Evolutionary conservation across 1,140 invertebrate species (phyloP), one percentile per base, ranked within the genome.

Genomic region (Dermatophagoides farinae): DNA sequence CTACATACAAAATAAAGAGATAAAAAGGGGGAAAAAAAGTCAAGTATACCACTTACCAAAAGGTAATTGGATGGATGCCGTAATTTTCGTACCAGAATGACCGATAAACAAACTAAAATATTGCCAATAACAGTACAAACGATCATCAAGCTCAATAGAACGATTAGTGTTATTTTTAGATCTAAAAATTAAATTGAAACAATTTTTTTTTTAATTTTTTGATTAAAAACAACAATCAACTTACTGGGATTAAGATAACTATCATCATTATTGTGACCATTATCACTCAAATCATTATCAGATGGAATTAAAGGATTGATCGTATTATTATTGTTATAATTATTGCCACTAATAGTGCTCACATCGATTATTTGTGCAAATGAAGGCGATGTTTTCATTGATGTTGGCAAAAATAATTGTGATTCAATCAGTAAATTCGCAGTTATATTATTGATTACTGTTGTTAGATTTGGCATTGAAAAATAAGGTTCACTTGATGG

Each of bases 121-220:
- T 95, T 95, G 39, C 89, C 89, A 44, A 91, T 78, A 51, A 88
- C 80, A 1, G 86, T 90, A 49, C 91, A 77, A 74, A 96, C 86
- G 73, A 91, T 89, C 64, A 92, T 79, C 65, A 89, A 75, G 52
- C 85, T 83, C 49, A 95, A 79, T 70, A 92, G 84, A 67, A 84
- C 78, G 69, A 40, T 50, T 20, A 65, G 16, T 11, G 46, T 16
- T 25, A 44, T 51, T 18, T 51, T 14, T 12, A 62, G 37, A 49
- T 53, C 53, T 64, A 23, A 57, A 61, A 11, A 18, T 9, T 6
- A 25, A 53, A 22, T 11, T 38, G 12, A 14, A 44, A 18, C 9
- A 20, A 51, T 10, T 46, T 8, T 8, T 58, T 49, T 58, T 10
- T 25, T 52, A 52, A 11, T 25, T 37, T n/a, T n/a, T n/a, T n/a